phyloP scores from a whole-genome alignment of 53 echinoderm and acorn worm genomes.

The Holothuria scabra region DNA sequence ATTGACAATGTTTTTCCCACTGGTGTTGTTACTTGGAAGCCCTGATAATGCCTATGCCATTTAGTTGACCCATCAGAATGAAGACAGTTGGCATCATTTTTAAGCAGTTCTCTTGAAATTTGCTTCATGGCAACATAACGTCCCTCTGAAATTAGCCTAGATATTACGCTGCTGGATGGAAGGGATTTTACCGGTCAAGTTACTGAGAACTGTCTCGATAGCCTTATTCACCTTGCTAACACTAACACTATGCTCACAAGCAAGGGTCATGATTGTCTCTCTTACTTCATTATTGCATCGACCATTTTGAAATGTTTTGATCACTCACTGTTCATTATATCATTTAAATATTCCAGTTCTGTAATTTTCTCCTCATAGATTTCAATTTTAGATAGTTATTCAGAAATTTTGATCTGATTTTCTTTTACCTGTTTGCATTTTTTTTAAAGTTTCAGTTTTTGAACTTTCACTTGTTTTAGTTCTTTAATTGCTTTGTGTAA shows the following conservation, averaged over 20 bases:
- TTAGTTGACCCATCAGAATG: slow-evolving; percentile 62
- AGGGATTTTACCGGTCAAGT: slow-evolving; percentile 51
- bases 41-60: slow-evolving; percentile 62
- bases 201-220: slow-evolving; percentile 59
- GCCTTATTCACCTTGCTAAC: slow-evolving; percentile 48
- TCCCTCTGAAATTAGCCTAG: slow-evolving; percentile 52
- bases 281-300: slow-evolving; percentile 53
- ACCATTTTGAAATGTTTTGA: slow-evolving; percentile 60
- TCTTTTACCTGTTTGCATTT: neutral
- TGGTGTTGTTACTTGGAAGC: slow-evolving; percentile 51
- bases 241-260: slow-evolving; percentile 59
- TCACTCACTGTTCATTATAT: slow-evolving; percentile 39
- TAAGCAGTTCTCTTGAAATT: slow-evolving; percentile 26
- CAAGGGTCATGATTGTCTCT: slow-evolving; percentile 58
- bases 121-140: slow-evolving; percentile 59
- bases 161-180: slow-evolving; percentile 44
- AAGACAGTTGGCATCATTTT: slow-evolving; percentile 48
- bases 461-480: neutral
- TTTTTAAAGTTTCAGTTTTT: slow-evolving; percentile 22
- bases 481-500: neutral
- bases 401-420: slow-evolving; percentile 43
- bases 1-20: slow-evolving; percentile 54
- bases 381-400: slow-evolving; percentile 29
- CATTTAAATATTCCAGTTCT: slow-evolving; percentile 55
- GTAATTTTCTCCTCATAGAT: slow-evolving; percentile 19